These are phyloP conservation scores for Tyrophagus putrescentiae DNA, from an alignment of 1,140 invertebrate species.

Conservation along the genomic window DNA sequence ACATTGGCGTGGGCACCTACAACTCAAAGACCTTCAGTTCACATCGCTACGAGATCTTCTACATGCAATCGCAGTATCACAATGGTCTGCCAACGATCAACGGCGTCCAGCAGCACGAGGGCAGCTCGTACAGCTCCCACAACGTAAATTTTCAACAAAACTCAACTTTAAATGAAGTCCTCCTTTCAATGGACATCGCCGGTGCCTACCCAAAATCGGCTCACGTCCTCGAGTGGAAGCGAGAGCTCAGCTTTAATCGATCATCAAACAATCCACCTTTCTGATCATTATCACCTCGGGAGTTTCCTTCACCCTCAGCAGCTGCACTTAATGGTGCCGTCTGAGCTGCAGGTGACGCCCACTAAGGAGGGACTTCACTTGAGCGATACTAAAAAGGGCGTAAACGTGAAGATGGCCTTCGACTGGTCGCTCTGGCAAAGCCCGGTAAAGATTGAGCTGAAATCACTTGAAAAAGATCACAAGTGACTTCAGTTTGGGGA, in stretches of 20 bases:
- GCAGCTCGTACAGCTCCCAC: neutral
- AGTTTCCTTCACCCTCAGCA: neutral
- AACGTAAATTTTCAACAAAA: neutral
- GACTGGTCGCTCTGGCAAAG: neutral
- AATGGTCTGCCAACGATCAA: conserved; percentile 1
- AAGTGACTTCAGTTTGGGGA: neutral
- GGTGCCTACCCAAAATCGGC: neutral
- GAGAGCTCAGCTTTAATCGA: neutral
- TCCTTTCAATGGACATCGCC: neutral
- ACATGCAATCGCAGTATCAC: neutral
- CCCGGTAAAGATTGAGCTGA: neutral
- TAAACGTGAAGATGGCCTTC: neutral
- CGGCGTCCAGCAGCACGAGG: neutral
- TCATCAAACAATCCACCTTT: neutral
- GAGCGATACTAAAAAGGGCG: neutral
- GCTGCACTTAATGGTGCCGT: neutral
- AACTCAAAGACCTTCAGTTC: neutral
- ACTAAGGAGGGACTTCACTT: neutral
- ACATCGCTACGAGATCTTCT: neutral
- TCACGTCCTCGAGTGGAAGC: neutral
- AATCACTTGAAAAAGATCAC: neutral
- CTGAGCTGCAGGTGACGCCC: neutral
- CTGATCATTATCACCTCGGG: neutral
- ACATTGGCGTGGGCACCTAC: neutral
- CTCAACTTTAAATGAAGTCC: neutral